phyloP scores from a whole-genome alignment of 2,888 invertebrate species.

The Papilio elwesi region DNA sequence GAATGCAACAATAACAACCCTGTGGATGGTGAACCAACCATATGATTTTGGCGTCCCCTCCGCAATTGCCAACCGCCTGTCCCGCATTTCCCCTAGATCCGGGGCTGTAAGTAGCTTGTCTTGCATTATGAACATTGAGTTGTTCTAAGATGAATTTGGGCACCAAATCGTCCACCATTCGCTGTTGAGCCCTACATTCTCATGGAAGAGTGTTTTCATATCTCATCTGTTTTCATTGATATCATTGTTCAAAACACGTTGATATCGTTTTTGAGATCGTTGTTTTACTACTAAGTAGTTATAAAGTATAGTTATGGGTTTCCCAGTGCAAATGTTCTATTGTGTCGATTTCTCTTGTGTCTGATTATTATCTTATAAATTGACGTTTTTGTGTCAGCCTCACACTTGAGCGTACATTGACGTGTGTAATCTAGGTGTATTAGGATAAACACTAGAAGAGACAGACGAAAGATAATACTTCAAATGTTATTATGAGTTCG shows the following conservation, averaged over 20 bases:
- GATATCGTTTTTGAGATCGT: background rate
- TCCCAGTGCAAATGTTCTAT: slow-evolving; percentile 6
- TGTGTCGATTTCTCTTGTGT: background rate
- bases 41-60: too few species aligned
- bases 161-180: too few species aligned
- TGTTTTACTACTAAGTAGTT: background rate
- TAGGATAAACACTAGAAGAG: background rate
- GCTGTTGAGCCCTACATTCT: too few species aligned
- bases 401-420: slow-evolving; percentile 1
- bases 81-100: too few species aligned
- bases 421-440: slow-evolving; percentile 5
- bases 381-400: slow-evolving; percentile 8
- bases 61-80: too few species aligned
- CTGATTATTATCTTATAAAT: slow-evolving; percentile 7
- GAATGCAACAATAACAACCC: too few species aligned
- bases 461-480: background rate
- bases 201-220: too few species aligned
- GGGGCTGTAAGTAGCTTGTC: too few species aligned
- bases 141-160: too few species aligned
- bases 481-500: background rate
- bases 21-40: too few species aligned
- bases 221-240: background rate
- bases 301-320: background rate
- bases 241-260: background rate
- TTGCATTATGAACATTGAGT: too few species aligned